These are phyloP conservation scores for Diglossa cyanea DNA, from an alignment of 2,797 vertebrate genomes.

Conservation along the genomic window DNA sequence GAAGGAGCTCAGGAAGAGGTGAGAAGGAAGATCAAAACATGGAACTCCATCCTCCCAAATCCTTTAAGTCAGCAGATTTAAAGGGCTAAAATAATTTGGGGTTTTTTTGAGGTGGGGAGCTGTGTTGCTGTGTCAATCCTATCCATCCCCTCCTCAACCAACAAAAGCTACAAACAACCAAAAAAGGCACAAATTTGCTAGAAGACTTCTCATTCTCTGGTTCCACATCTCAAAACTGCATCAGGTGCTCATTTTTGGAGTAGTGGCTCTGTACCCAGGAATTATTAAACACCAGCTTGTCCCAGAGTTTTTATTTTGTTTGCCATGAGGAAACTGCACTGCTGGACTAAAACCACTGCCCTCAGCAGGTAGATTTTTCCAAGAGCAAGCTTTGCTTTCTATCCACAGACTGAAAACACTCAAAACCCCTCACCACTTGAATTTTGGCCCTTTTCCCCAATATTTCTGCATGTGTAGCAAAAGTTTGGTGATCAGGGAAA, in stretches of 20 bases:
- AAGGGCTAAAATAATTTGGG: neutral
- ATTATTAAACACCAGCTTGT: neutral
- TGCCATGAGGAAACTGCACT: neutral
- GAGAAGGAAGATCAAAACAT: neutral
- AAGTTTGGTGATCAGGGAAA: neutral
- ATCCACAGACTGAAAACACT: neutral
- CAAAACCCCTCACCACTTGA: too few relatives aligned
- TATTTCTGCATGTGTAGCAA: neutral
- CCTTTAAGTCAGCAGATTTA: neutral
- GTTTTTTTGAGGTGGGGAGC: neutral
- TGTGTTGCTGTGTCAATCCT: neutral
- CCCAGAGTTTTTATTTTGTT: neutral
- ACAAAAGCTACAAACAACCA: neutral
- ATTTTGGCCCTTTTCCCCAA: neutral
- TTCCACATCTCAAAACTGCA: neutral
- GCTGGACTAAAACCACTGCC: neutral
- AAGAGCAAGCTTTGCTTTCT: neutral
- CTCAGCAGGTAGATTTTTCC: neutral
- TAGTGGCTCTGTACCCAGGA: neutral
- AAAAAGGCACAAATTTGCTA: neutral
- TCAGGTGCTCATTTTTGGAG: neutral
- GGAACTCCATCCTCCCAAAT: neutral
- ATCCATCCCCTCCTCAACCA: neutral
- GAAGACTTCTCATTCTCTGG: neutral
- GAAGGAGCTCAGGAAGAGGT: neutral